Conservation (phyloP, 2,797 vertebrate species). For the Salarias fasciatus region DNA sequence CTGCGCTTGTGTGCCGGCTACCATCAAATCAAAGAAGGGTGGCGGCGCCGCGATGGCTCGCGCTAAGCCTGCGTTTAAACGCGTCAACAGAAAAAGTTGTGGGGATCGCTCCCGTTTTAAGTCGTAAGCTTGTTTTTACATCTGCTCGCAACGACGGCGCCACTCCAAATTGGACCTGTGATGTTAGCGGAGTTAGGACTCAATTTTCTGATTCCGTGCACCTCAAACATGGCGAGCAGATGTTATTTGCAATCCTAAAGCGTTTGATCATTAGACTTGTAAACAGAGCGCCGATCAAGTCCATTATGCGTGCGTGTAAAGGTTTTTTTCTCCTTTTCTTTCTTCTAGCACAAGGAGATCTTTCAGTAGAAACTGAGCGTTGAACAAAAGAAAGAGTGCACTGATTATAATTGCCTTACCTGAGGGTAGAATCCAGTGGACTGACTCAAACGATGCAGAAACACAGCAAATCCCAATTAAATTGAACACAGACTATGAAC, state of each 20-base stretch:
- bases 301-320: constrained; percentile 8
- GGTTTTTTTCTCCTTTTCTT: too few species aligned
- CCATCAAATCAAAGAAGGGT: constrained; percentile 29
- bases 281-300: constrained; percentile 49
- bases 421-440: constrained; percentile 60
- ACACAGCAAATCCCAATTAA: constrained; percentile 70
- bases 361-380: constrained; percentile 44
- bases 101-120: not conserved
- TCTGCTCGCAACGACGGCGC: constrained; percentile 11
- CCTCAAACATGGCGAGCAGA: constrained; percentile 40
- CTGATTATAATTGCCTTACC: constrained; percentile 76
- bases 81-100: constrained; percentile 6
- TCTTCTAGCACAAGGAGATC: constrained; percentile 33
- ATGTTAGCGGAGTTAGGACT: constrained; percentile 13
- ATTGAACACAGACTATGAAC: constrained; percentile 56
- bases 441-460: constrained; percentile 54
- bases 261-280: constrained; percentile 62
- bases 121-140: constrained; percentile 20
- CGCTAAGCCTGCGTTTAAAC: constrained; percentile 10
- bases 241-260: constrained; percentile 56
- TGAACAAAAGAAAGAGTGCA: constrained; percentile 34
- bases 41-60: not conserved
- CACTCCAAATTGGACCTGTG: not conserved
- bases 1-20: constrained; percentile 1
- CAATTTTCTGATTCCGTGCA: constrained; percentile 23